Base-by-base conservation (phyloP, 2,888 invertebrate genomes). In the Trichopria drosophilae region DNA sequence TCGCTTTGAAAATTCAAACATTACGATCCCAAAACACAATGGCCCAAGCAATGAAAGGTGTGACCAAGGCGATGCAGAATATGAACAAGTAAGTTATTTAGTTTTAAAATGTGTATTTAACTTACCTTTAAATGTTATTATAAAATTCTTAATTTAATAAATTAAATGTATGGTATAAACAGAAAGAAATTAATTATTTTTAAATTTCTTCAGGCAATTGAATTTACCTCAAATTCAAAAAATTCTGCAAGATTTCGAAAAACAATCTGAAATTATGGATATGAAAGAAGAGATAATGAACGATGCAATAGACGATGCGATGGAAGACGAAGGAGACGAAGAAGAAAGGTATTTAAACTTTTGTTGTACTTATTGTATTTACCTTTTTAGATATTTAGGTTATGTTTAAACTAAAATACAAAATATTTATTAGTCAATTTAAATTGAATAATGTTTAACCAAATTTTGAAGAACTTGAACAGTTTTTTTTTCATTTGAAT, bases 261-360 rank as follows among this genome's bases (percentile, higher is more conserved):
- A 97, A 72, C 98, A 99, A 75, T 93, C 95, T 0, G 98, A 99
- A 79, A 96, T 99, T 46, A 99, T 99, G 99, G 98, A 99, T 73
- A 99, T 99, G 98, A 99, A 99, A 75, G 98, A 99, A 76, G 99
- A 99, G 78, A 94, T 99, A 84, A 99, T 99, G 88, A 96, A 93
- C 73, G 99, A 99, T 77, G 97, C 95, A 39, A 98, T 99, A 70
- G 99, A 99, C 76, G 99, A 99, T 79, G 99, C 98, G 1, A 95
- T 99, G 90, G 98, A 93, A 66, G 98, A 92, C 59, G 98, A 96
- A 71, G 96, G 87, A 35, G 99, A 99, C 73, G 96, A 97, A 73
- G 96, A 97, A 71, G 98, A 99, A 79, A 94, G 88, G 91, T 90
- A 57, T 34, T 13, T n/a, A n/a, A n/a, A n/a, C n/a, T n/a, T n/a